Conservation (phyloP, 2,888 invertebrate species). For the Mystacides longicornis region DNA sequence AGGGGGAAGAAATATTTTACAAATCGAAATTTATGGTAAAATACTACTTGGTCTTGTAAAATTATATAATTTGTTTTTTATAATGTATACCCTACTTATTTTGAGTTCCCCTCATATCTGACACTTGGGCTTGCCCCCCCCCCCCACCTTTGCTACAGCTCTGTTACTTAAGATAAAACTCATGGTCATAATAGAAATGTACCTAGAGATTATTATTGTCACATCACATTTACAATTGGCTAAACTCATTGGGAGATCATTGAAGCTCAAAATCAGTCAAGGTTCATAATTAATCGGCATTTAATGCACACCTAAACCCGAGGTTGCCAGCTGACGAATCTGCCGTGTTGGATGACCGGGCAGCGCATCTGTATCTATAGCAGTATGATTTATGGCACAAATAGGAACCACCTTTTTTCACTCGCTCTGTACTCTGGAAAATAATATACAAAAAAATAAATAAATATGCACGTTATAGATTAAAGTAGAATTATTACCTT, state of each 20-base stretch:
- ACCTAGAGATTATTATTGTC: no score
- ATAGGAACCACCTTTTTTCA: constrained; percentile 95
- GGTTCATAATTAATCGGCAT: constrained; percentile 8
- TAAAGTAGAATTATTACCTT: no score
- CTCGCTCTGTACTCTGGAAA: constrained; percentile 59
- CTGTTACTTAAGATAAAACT: no score
- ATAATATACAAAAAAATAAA: neutral
- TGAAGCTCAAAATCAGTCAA: neutral
- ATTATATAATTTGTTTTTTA: no score
- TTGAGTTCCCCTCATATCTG: no score
- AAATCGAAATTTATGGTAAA: no score
- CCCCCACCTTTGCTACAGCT: no score
- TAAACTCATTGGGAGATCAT: neutral
- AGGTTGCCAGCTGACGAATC: constrained; percentile 91
- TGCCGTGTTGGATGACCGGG: constrained; percentile 87
- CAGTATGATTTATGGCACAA: constrained; percentile 87
- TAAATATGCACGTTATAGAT: neutral
- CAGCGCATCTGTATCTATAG: constrained; percentile 88
- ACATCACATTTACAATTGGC: neutral
- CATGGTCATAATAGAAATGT: no score
- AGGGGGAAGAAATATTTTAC: no score
- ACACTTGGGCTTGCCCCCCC: no score
- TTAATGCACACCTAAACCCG: constrained; percentile 85
- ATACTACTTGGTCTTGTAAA: no score
- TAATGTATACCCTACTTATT: no score